Evolutionary conservation across 2,797 vertebrate species (phyloP), one percentile per base, ranked within the genome.

Genomic region (Sardinella longiceps): DNA sequence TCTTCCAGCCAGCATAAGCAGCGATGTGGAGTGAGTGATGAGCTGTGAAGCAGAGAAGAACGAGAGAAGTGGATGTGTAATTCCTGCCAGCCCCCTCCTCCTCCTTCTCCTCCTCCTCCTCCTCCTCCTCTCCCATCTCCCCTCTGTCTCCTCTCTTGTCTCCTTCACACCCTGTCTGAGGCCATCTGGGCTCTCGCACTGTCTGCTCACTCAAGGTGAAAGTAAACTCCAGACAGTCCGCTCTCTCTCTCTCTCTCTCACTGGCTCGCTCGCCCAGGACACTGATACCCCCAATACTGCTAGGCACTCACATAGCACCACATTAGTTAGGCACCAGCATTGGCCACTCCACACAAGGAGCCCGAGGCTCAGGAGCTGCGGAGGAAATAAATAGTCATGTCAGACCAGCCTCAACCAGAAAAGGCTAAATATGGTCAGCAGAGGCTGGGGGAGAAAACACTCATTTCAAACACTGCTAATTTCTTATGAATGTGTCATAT

Each of bases 1-100:
- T 84, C 86, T 88, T 90, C 89, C 90, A 86, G 48, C 85, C 86
- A 85, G 87, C 87, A 89, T 80, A 90, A 86, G 91, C 91, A 90
- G 87, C 74, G 77, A 53, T 85, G 84, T 60, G 25, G 9, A 39
- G 82, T 81, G 89, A 89, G 84, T 87, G 86, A 90, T 84, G 85
- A 88, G 87, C 66, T 87, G 56, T 86, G 46, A 48, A 48, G 74
- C 56, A 82, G 80, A 82, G 84, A 87, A 81, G 77, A 48, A 81
- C 84, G 85, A 66, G 82, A 86, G 87, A 88, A 77, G 74, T 82
- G 81, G 88, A 90, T 87, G 86, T 87, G 84, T 86, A 70, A 70
- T 86, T 82, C 74, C 56, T 87, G 84, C 84, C 66, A 74, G 15
- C 9, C 25, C 83, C 74, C 77, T 20, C 4, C 51, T 48, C 43